Conservation (phyloP, 2,113 vertebrate species). For the Accipiter cooperii region DNA sequence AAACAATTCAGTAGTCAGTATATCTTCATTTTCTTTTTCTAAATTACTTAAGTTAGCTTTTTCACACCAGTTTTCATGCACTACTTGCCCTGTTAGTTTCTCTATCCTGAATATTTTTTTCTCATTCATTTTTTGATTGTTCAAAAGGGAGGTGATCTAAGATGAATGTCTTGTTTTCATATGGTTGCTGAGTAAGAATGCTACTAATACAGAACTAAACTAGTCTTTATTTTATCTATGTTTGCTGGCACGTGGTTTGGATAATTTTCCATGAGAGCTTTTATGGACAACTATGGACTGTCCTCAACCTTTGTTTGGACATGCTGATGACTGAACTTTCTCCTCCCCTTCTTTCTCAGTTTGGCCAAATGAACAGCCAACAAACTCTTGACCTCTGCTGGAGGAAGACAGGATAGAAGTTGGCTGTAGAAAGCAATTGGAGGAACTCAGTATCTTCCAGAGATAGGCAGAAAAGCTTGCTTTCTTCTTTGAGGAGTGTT, state of each 20-base stretch:
- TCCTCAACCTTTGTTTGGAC: background rate
- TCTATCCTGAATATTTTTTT: background rate
- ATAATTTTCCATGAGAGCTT: background rate
- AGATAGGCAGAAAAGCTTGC: background rate
- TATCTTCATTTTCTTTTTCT: background rate
- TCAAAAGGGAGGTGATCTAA: background rate
- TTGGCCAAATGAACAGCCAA: background rate
- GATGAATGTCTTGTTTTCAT: background rate
- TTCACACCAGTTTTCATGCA: background rate
- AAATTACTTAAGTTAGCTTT: conserved; percentile 1
- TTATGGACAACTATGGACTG: background rate
- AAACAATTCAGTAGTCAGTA: conserved; percentile 18
- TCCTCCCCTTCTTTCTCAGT: background rate
- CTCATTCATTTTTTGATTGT: background rate
- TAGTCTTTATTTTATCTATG: background rate
- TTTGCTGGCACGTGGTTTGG: background rate
- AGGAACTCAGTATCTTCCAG: background rate
- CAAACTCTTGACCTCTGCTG: background rate
- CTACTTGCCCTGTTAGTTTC: background rate
- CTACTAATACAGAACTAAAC: background rate
- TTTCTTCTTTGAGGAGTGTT: background rate
- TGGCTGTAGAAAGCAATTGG: background rate
- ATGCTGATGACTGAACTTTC: background rate
- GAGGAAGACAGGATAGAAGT: background rate
- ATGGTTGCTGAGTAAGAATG: background rate